Conservation (phyloP, 1,140 invertebrate genomes). For the Neodiprion pinetum region DNA sequence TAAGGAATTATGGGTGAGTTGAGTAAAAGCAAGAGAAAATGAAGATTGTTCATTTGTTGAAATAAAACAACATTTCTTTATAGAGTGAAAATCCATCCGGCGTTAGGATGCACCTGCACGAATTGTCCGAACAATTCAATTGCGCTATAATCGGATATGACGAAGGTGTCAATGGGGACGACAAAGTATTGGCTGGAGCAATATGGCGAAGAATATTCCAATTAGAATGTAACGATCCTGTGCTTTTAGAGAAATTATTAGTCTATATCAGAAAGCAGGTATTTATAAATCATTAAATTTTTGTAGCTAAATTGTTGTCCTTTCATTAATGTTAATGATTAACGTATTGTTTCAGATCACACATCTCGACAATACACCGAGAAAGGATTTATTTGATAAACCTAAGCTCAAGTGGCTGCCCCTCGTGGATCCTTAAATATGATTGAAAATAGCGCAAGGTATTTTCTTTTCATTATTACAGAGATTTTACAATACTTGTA, state of each 20-base stretch:
- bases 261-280: conserved; percentile 78
- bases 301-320: conserved; percentile 48
- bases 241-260: conserved; percentile 71
- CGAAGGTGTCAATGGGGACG: conserved; percentile 79
- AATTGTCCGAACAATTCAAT: conserved; percentile 79
- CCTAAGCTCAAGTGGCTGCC: conserved; percentile 53
- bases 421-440: conserved; percentile 22
- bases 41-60: conserved; percentile 8
- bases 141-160: conserved; percentile 86
- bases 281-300: conserved; percentile 47
- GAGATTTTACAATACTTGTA: too few relatives aligned
- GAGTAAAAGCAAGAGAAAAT: background rate
- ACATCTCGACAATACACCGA: conserved; percentile 54
- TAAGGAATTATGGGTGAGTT: conserved; percentile 75
- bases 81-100: conserved; percentile 66
- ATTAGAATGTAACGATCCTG: conserved; percentile 66
- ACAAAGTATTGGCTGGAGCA: conserved; percentile 77
- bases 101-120: conserved; percentile 65
- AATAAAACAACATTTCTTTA: conserved; percentile 31
- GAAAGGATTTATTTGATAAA: conserved; percentile 52
- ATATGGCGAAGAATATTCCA: conserved; percentile 85
- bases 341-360: conserved; percentile 37
- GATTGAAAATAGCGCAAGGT: too few relatives aligned
- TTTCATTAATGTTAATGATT: conserved; percentile 21
- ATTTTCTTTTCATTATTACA: too few relatives aligned